Evolutionary conservation across 2,797 vertebrate genomes (phyloP), one percentile per base, ranked within the genome.

Genomic region (Molossus alvarezi): DNA sequence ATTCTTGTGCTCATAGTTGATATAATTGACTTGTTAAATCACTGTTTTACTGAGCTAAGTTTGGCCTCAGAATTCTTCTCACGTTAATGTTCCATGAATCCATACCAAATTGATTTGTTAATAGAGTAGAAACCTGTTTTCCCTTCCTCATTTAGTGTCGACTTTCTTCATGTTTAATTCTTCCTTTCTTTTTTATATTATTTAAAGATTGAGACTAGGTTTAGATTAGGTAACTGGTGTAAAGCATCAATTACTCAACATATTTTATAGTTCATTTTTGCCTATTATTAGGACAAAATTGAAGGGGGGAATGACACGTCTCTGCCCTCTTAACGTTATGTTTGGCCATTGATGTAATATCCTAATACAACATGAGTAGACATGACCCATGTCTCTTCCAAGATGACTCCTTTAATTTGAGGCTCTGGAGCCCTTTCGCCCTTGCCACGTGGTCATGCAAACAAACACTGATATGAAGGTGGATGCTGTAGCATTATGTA

Each of bases 131-230:
- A 85, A 23, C 1, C 27, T 33, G 2, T n/a, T 88, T 83, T 65
- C 25, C 14, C 4, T 80, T 84, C 9, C 4, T 82, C 83, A 48
- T 20, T 25, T 25, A n/a, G 25, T 65, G 20, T 91, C 8, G 14
- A 71, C n/a, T 79, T 93, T 87, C 48, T 69, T 95, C 17, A 67
- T 65, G 55, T 71, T 84, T 83, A 91, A 65, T 76, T 62, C 9
- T 85, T 90, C 51, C 29, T 96, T 84, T 51, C 7, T 72, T 29
- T 18, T 86, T 75, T 41, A 41, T 27, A n/a, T 90, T 83, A 87
- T 73, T 37, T 51, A 29, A 60, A 94, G 8, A 83, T 89, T 88
- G 60, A 75, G 53, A 90, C 27, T 82, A 75, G 17, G 33, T 85
- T 23, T n/a, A 89, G 13, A 53, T 60, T 86, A 67, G 48, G 41